These are phyloP conservation scores for Manis pentadactyla DNA, from an alignment of 2,797 vertebrate genomes.

Conservation along the genomic window DNA sequence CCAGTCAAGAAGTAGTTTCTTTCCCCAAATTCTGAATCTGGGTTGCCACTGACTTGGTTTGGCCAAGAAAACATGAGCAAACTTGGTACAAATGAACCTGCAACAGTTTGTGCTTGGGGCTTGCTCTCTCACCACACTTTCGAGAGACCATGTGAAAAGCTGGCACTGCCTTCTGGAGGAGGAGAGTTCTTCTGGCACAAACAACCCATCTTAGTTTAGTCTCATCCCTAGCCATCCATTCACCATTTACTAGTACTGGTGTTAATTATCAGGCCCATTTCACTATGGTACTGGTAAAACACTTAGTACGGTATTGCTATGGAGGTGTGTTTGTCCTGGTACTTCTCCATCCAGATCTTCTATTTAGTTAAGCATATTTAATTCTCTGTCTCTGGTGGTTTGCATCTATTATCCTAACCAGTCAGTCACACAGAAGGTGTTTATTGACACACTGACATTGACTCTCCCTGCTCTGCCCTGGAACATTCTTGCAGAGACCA, in stretches of 20 bases:
- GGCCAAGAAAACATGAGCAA: not conserved
- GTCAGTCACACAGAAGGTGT: not conserved
- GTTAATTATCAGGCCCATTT: not conserved
- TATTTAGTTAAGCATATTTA: not conserved
- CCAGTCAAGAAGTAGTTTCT: not conserved
- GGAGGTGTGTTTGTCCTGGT: not conserved
- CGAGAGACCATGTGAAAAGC: not conserved
- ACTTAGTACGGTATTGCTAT: not conserved
- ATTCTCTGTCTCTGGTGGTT: not conserved
- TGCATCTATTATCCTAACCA: not conserved
- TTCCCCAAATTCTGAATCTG: not conserved
- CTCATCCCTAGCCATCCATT: not conserved
- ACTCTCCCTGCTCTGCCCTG: not conserved
- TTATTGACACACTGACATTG: not conserved
- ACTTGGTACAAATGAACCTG: not conserved
- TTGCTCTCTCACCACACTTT: not conserved
- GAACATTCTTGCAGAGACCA: not conserved
- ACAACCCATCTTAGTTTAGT: not conserved
- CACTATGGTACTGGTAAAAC: not conserved
- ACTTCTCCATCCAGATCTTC: not conserved
- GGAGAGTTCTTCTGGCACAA: not conserved
- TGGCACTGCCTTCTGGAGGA: rapidly evolving
- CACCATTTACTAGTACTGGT: not conserved
- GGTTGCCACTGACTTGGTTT: not conserved
- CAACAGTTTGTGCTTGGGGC: not conserved